A percentile compares a stretch with the other conserved stretches of the same genome.
phyloP scores from a whole-genome alignment of 2,113 vertebrate genomes.

The Myrmophylax atrothorax region DNA sequence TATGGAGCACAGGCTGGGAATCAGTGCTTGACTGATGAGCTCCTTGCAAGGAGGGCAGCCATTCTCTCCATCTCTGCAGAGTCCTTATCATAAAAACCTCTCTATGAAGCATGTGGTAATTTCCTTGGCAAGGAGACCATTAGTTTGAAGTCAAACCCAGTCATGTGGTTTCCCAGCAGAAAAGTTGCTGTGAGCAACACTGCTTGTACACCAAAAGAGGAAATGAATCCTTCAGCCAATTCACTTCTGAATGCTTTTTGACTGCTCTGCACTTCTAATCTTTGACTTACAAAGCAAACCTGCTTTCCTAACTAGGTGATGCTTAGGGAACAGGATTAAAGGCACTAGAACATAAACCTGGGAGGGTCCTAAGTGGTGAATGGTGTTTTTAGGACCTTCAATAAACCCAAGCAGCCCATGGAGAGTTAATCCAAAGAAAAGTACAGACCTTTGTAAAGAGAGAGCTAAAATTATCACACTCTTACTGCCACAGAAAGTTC shows the following conservation, averaged over 20 bases:
- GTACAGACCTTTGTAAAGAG: background rate
- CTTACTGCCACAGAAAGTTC: background rate
- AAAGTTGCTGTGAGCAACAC: background rate
- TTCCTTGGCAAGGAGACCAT: background rate
- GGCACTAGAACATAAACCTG: background rate
- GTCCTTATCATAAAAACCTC: background rate
- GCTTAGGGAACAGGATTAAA: background rate
- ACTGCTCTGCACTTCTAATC: background rate
- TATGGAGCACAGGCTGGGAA: background rate
- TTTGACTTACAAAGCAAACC: background rate
- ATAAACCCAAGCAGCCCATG: background rate
- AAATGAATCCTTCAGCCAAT: background rate
- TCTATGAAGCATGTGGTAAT: background rate
- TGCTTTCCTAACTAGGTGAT: background rate
- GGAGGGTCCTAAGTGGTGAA: background rate
- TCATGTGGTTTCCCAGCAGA: background rate
- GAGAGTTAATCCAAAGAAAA: background rate
- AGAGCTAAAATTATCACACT: background rate
- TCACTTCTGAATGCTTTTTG: background rate
- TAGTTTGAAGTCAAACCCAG: background rate
- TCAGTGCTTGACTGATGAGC: background rate
- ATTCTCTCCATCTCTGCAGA: background rate
- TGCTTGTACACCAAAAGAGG: background rate
- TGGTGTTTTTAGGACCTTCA: background rate
- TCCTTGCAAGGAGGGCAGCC: rapidly evolving